phyloP scores from a whole-genome alignment of 64 coral and sea anemone genomes.

The Pocillopora verrucosa region DNA sequence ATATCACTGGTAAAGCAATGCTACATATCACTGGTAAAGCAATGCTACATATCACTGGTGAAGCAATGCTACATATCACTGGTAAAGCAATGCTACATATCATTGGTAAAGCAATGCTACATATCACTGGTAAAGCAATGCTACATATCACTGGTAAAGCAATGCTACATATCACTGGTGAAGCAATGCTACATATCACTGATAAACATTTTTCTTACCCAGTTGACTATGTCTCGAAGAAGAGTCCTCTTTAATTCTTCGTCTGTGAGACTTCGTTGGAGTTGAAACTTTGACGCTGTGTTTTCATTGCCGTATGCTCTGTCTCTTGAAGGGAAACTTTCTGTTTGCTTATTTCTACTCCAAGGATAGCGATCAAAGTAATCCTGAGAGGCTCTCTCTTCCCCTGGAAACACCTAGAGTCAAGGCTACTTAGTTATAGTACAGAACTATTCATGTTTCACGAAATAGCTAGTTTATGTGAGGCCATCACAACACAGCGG shows the following conservation, averaged over 20 bases:
- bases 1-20: too few species aligned
- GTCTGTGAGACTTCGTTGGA: neutral
- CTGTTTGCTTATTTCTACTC: neutral
- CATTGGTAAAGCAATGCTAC: neutral
- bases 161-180: too few species aligned
- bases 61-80: too few species aligned
- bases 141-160: neutral
- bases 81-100: neutral
- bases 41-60: too few species aligned
- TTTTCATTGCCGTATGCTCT: neutral
- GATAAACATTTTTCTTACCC: neutral
- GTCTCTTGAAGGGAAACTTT: neutral
- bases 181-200: too few species aligned
- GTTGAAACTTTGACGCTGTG: neutral
- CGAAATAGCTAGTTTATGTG: neutral
- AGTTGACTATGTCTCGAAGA: neutral
- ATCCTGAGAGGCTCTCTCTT: neutral
- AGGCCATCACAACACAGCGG: neutral
- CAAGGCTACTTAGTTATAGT: neutral
- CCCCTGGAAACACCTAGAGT: neutral
- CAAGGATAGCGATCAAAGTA: neutral
- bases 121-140: neutral
- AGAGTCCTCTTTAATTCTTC: neutral
- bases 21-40: too few species aligned
- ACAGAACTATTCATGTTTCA: neutral